Conservation (phyloP, 2,113 vertebrate species). For the Podiceps cristatus region DNA sequence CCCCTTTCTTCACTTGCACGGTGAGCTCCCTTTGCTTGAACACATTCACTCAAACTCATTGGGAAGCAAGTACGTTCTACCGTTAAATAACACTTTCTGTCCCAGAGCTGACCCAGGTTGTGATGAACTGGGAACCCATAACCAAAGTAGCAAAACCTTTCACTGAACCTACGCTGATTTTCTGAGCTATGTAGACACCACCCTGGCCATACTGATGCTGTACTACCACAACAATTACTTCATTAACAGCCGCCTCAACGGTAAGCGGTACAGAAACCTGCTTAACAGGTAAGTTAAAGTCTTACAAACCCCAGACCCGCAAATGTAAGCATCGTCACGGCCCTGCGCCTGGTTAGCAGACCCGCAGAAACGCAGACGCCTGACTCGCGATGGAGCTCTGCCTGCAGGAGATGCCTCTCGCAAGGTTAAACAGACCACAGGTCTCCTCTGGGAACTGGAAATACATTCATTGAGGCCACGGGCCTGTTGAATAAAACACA, state of each 20-base stretch:
- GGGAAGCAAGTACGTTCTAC: not conserved
- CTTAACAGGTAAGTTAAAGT: not conserved
- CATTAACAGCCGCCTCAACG: rapidly evolving
- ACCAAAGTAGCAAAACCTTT: not conserved
- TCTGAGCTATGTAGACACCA: not conserved
- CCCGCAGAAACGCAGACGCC: rapidly evolving
- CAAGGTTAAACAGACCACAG: not conserved
- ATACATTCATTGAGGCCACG: not conserved
- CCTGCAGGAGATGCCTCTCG: not conserved
- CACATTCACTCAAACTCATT: rapidly evolving
- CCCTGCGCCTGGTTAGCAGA: not conserved
- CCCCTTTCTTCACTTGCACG: not conserved
- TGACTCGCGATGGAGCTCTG: rapidly evolving
- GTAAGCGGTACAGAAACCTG: not conserved
- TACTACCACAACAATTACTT: not conserved
- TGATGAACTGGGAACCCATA: not conserved
- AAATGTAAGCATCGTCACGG: not conserved
- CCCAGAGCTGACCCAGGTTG: not conserved
- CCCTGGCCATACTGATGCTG: not conserved
- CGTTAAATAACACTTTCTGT: not conserved
- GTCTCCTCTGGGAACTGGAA: not conserved
- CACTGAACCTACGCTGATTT: rapidly evolving
- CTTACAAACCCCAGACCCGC: not conserved
- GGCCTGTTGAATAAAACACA: not conserved
- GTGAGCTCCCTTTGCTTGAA: rapidly evolving